Evolutionary conservation across 1,140 invertebrate species (phyloP).

Genomic region (Ceratosolen solmsi): DNA sequence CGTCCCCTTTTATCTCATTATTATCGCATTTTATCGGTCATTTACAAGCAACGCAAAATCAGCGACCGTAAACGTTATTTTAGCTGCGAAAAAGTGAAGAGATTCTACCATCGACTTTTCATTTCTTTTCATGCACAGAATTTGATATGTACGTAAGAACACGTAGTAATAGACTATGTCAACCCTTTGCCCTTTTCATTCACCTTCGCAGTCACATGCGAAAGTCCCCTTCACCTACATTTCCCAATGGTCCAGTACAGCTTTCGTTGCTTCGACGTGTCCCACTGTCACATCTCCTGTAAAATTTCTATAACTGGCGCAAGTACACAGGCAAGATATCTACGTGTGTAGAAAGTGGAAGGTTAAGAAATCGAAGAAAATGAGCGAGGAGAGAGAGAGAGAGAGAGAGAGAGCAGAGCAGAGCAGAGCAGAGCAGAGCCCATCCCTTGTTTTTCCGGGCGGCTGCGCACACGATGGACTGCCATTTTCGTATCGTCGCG

Average conservation of each 20-base stretch:
- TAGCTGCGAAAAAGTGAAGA: neutral
- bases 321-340: too few relatives aligned
- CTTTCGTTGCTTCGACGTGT: neutral
- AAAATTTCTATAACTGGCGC: neutral
- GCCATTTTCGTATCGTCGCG: slow-evolving; percentile 43
- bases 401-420: neutral
- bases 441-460: slow-evolving; percentile 36
- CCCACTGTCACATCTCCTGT: too few relatives aligned
- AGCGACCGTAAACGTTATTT: neutral
- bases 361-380: neutral
- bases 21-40: neutral
- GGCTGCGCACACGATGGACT: slow-evolving; percentile 18
- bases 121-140: neutral
- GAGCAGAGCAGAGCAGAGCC: neutral
- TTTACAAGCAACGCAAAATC: neutral
- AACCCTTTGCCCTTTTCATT: slow-evolving; percentile 20
- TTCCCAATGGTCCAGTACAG: neutral
- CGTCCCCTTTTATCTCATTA: neutral
- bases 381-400: neutral
- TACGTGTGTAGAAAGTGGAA: too few relatives aligned
- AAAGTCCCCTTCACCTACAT: slow-evolving; percentile 32
- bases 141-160: neutral
- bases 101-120: neutral
- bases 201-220: neutral
- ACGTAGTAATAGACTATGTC: too few relatives aligned